Conservation (phyloP, 2,797 vertebrate species). For the Artibeus lituratus region DNA sequence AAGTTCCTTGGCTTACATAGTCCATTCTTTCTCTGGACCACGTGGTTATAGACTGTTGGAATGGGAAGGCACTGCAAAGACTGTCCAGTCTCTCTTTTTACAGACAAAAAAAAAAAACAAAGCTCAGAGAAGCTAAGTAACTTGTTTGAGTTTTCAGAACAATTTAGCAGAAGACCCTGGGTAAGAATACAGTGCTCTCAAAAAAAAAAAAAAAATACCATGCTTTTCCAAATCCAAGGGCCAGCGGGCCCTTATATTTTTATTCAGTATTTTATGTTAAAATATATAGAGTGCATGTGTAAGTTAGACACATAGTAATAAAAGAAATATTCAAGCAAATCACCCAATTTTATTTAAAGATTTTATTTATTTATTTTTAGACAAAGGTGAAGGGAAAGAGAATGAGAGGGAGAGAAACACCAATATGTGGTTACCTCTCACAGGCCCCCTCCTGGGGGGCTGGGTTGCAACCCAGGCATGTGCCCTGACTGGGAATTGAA, state of each 20-base stretch:
- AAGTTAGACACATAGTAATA: not conserved
- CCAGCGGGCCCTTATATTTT: not conserved
- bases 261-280: not conserved
- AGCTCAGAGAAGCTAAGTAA: not conserved
- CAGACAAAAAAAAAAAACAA: not conserved
- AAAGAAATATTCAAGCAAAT: not conserved
- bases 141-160: not conserved
- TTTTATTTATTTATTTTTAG: too few relatives aligned
- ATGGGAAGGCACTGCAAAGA: not conserved
- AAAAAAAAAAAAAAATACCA: not conserved
- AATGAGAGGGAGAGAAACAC: too few relatives aligned
- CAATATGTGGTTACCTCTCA: too few relatives aligned
- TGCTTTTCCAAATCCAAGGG: not conserved
- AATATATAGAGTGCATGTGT: not conserved
- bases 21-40: not conserved
- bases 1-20: not conserved
- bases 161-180: not conserved
- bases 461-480: too few relatives aligned
- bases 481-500: too few relatives aligned
- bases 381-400: too few relatives aligned
- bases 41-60: not conserved
- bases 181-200: not conserved
- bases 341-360: not conserved
- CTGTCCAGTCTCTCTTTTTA: not conserved
- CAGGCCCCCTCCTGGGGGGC: too few relatives aligned